Conservation (phyloP, 2,797 vertebrate genomes). For the Intellagama lesueurii region DNA sequence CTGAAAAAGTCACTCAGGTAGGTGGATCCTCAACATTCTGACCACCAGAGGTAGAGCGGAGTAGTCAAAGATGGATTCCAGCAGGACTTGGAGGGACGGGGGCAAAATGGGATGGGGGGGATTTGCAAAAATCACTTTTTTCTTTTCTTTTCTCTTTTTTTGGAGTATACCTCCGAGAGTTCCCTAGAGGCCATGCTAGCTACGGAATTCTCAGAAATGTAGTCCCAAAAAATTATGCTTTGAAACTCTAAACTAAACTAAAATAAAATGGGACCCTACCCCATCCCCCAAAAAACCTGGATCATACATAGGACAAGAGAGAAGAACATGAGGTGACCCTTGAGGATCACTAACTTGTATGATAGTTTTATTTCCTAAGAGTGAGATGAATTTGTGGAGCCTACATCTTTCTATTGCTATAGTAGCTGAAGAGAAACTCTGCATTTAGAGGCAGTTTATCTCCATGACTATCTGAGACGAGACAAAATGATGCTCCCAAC, state of each 20-base stretch:
- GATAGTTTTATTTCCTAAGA: too few species aligned
- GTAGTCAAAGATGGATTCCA: background rate
- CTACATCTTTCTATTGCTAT: background rate
- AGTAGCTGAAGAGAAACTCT: background rate
- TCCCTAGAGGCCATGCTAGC: too few species aligned
- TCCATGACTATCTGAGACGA: too few species aligned
- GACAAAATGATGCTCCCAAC: too few species aligned
- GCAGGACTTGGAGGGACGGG: background rate
- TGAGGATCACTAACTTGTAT: background rate
- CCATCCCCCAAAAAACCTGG: background rate
- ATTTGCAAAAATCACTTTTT: too few species aligned
- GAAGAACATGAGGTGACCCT: background rate
- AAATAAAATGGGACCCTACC: too few species aligned
- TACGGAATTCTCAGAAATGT: too few species aligned
- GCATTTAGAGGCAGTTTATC: background rate
- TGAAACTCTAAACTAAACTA: too few species aligned
- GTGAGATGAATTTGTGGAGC: background rate
- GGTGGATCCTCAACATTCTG: fast-evolving
- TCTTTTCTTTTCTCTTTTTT: too few species aligned
- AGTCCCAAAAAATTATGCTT: too few species aligned
- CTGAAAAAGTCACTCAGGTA: conserved; percentile 98
- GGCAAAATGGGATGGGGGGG: background rate
- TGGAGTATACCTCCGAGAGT: too few species aligned
- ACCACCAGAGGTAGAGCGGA: background rate
- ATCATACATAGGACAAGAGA: background rate